These are phyloP conservation scores for Lasioglossum pauxillum DNA, from an alignment of 2,888 invertebrate species.

Conservation along the genomic window DNA sequence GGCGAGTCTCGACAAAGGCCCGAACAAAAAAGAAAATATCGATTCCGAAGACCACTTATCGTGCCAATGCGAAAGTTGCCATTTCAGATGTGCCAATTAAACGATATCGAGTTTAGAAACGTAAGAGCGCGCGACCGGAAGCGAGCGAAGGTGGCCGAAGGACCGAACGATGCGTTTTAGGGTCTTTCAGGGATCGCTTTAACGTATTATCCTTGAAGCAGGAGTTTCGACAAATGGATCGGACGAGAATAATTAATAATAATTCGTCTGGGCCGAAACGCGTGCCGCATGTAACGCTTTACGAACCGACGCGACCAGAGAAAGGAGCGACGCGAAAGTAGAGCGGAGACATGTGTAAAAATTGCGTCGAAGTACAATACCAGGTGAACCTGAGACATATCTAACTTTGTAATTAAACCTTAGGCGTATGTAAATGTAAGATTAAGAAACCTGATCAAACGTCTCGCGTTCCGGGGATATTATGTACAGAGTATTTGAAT, in stretches of 20 bases:
- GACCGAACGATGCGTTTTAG: conserved; percentile 7
- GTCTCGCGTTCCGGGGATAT: conserved; percentile 63
- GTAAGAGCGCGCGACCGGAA: conserved; percentile 52
- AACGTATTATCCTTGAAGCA: neutral
- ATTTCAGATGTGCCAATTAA: conserved; percentile 83
- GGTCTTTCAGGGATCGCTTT: neutral
- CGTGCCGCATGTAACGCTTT: conserved; percentile 28
- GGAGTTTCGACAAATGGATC: conserved; percentile 3
- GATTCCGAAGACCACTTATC: conserved; percentile 64
- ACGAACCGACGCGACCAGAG: neutral
- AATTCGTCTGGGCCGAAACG: conserved; percentile 28
- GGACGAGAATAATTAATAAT: neutral
- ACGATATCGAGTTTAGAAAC: conserved; percentile 62
- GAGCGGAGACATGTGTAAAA: conserved; percentile 60
- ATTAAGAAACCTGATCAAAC: conserved; percentile 65
- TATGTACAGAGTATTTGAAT: conserved; percentile 84
- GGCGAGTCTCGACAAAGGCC: conserved; percentile 15
- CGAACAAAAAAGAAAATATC: neutral
- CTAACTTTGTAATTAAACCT: conserved; percentile 83
- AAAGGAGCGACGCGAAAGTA: neutral
- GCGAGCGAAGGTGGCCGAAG: neutral
- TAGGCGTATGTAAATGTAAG: conserved; percentile 75
- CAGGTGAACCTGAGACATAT: conserved; percentile 84
- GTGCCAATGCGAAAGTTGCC: conserved; percentile 83
- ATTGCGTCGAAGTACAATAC: conserved; percentile 83